These are phyloP conservation scores for Adelognathus sp. DNA, from an alignment of 2,888 invertebrate genomes.

Conservation along the genomic window DNA sequence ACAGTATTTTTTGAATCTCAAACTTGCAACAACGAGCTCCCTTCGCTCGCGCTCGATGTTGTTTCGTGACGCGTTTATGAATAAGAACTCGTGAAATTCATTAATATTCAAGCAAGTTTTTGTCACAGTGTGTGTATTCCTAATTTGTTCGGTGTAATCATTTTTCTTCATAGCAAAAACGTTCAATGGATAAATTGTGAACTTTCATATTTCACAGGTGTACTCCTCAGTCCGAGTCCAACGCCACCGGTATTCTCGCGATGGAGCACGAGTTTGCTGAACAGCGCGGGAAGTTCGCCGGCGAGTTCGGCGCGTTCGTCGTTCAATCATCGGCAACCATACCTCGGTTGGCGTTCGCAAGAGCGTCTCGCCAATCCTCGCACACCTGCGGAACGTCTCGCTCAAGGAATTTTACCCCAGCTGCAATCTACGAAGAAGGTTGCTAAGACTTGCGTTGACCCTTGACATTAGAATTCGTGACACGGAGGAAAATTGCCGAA, in stretches of 20 bases:
- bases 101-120: too few relatives aligned
- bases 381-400: constrained; percentile 91
- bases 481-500: background rate
- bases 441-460: background rate
- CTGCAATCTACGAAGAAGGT: constrained; percentile 79
- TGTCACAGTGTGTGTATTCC: too few relatives aligned
- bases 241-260: constrained; percentile 81
- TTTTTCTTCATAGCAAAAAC: background rate
- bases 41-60: too few relatives aligned
- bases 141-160: background rate
- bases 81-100: too few relatives aligned
- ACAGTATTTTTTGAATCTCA: too few relatives aligned
- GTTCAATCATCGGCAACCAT: constrained; percentile 93
- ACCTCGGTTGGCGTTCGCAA: constrained; percentile 94
- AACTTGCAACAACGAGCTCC: too few relatives aligned
- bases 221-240: constrained; percentile 80
- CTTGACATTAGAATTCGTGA: background rate
- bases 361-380: constrained; percentile 90
- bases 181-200: background rate
- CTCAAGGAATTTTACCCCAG: constrained; percentile 81
- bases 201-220: constrained; percentile 69
- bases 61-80: too few relatives aligned
- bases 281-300: constrained; percentile 83
- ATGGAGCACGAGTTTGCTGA: constrained; percentile 82
- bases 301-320: constrained; percentile 85